Evolutionary conservation across 2,797 vertebrate genomes (phyloP), one percentile per base, ranked within the genome.

Genomic region (Gallinago solitaria): DNA sequence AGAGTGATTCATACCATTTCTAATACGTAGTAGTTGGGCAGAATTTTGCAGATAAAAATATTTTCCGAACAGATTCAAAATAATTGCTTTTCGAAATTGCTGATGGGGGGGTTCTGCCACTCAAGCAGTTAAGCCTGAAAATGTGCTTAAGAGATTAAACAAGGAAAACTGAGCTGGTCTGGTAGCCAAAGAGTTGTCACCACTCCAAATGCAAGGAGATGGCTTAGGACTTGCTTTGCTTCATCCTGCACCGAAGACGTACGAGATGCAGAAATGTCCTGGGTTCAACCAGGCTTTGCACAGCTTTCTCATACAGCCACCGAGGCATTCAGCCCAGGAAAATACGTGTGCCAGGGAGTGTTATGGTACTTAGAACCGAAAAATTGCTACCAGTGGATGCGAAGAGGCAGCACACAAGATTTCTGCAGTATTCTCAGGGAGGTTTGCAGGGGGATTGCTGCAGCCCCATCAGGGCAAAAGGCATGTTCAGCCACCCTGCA

Each of bases 101-200:
- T 97, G 97, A 82, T 93, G 92, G 96, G 93, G 73, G 65, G 73
- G 61, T 96, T 97, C 93, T 96, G 95, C 95, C 96, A 95, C 94
- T 97, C 94, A 93, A 92, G 94, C 96, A 85, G 93, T 89, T 97
- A 97, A 97, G 96, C 96, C 90, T 96, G 94, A 89, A 97, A 97
- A 97, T 96, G 93, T 97, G 93, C 94, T 97, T 97, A 97, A 97
- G 93, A 96, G 97, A 97, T 97, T 97, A 97, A 96, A 95, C 89
- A 90, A 96, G 91, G 89, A 88, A 93, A 97, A 97, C 85, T 83
- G 95, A 96, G 93, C 90, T 91, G 94, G 96, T 90, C 92, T 95
- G 93, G 91, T 94, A 95, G 89, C 90, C 5, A 2, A 77, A 60
- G 91, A 90, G 64, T 96, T 96, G 89, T 96, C 95, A 89, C 61